Evolutionary conservation across 23 tunicate species (phyloP).

Genomic region (Aplidium turbinatum): DNA sequence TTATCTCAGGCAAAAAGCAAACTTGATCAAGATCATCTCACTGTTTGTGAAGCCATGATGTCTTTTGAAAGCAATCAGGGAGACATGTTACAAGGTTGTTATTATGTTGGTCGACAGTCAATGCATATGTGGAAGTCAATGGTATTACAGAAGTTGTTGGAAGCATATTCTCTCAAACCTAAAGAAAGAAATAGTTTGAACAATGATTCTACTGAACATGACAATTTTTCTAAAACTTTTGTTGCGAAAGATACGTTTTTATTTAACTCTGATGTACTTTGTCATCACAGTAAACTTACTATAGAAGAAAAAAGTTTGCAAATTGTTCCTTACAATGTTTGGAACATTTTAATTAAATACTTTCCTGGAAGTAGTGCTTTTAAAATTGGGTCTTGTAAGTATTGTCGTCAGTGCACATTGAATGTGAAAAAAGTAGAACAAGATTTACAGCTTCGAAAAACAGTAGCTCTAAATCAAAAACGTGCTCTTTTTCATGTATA

Average conservation of each 20-base stretch:
- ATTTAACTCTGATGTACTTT: conserved; percentile 62
- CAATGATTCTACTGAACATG: conserved; percentile 2
- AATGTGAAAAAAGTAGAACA: conserved; percentile 26
- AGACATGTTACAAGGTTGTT: not conserved
- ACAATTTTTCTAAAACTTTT: too few relatives aligned
- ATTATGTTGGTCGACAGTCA: conserved; percentile 65
- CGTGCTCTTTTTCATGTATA: conserved; percentile 44
- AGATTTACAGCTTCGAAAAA: conserved; percentile 13
- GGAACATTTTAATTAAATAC: conserved; percentile 50
- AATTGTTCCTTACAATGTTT: conserved; percentile 39
- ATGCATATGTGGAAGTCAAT: conserved; percentile 60
- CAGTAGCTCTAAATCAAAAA: conserved; percentile 46
- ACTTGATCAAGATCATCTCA: conserved; percentile 23
- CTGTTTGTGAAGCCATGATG: conserved; percentile 34
- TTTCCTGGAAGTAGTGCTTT: conserved; percentile 55
- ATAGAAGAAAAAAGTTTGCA: conserved; percentile 14
- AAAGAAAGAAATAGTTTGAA: not conserved
- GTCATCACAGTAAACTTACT: conserved; percentile 55
- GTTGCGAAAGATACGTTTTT: conserved; percentile 30
- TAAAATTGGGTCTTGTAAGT: not conserved
- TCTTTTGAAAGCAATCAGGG: not conserved
- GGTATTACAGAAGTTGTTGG: conserved; percentile 25
- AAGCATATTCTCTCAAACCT: conserved; percentile 7
- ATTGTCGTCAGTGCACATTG: conserved; percentile 37
- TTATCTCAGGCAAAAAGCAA: conserved; percentile 33